Conservation (phyloP, 2,888 invertebrate species). For the Lysandra bellargus region DNA sequence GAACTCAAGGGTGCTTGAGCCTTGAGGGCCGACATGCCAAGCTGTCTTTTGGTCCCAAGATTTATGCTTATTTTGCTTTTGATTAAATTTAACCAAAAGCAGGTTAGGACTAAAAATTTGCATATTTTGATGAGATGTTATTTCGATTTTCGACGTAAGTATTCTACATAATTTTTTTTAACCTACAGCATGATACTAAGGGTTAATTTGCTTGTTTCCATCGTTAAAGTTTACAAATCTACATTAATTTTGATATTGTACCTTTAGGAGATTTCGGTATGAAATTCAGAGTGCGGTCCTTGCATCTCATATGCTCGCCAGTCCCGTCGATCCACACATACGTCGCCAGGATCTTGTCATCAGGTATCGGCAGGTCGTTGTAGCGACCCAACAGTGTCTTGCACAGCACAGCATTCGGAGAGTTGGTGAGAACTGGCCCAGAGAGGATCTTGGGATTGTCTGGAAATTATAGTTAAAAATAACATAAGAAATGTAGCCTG, state of each 20-base stretch:
- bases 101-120: too few relatives aligned
- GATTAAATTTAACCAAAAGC: too few relatives aligned
- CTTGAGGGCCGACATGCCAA: too few relatives aligned
- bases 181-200: too few relatives aligned
- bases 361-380: conserved; percentile 88
- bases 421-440: conserved; percentile 79
- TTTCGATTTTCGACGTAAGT: too few relatives aligned
- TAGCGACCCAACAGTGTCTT: conserved; percentile 87
- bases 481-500: background rate
- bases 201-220: too few relatives aligned
- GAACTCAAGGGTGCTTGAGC: too few relatives aligned
- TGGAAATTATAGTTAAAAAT: conserved; percentile 41
- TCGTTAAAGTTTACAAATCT: too few relatives aligned
- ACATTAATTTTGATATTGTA: conserved; percentile 50
- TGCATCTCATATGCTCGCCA: conserved; percentile 91
- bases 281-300: conserved; percentile 92
- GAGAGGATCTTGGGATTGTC: conserved; percentile 74
- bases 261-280: conserved; percentile 88
- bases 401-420: conserved; percentile 90
- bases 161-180: too few relatives aligned
- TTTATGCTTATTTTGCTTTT: too few relatives aligned
- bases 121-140: too few relatives aligned
- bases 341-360: conserved; percentile 88
- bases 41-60: too few relatives aligned
- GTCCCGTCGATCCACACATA: conserved; percentile 98